Conservation (phyloP, 2,888 invertebrate species). For the Galerucella pusilla region DNA sequence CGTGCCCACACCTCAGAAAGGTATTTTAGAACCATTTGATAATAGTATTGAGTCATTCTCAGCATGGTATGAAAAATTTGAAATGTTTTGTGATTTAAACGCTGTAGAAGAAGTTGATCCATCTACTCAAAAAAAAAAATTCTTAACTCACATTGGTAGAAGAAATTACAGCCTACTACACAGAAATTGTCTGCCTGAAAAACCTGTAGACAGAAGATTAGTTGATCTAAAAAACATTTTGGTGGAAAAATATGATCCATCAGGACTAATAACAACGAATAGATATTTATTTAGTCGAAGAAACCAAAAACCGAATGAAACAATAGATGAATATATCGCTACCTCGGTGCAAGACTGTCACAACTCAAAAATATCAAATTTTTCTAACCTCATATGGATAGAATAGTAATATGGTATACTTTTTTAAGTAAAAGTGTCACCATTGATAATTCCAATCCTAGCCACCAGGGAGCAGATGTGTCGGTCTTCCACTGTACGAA, state of each 20-base stretch:
- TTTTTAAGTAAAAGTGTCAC: no score
- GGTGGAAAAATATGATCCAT: constrained; percentile 10
- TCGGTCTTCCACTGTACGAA: no score
- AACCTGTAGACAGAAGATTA: background rate
- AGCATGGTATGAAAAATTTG: constrained; percentile 10
- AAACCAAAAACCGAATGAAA: constrained; percentile 14
- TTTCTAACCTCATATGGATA: no score
- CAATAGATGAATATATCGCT: constrained; percentile 16
- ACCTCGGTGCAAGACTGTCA: no score
- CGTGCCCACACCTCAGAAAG: no score
- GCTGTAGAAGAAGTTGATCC: background rate
- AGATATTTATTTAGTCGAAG: constrained; percentile 19
- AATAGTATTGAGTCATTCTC: constrained; percentile 7
- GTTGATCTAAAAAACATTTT: background rate
- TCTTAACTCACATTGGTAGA: background rate
- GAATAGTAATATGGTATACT: no score
- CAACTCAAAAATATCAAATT: no score
- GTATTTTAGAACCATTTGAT: constrained; percentile 11
- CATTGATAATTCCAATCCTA: no score
- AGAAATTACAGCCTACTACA: constrained; percentile 9
- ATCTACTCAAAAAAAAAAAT: constrained; percentile 3
- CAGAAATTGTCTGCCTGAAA: background rate
- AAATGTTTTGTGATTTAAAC: constrained; percentile 9
- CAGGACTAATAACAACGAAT: constrained; percentile 18
- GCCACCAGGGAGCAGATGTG: no score